Conservation (phyloP, 2,797 vertebrate genomes). For the Phrynocephalus guinanensis region DNA sequence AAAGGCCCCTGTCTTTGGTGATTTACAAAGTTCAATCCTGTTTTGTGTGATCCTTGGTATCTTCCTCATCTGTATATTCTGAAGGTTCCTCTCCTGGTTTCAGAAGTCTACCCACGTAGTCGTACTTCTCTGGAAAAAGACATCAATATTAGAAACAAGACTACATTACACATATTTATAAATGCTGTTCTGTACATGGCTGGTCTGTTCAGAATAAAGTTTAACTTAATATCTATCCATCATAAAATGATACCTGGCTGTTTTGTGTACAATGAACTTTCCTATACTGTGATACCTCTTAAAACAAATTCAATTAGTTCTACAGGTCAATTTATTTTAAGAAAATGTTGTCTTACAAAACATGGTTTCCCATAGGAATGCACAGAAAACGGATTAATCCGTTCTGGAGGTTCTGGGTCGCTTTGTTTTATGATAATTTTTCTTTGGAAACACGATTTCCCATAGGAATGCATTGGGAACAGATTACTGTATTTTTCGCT, state of each 20-base stretch:
- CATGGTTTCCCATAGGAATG: too few species aligned
- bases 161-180: not conserved
- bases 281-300: not conserved
- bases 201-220: not conserved
- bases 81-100: slow-evolving; percentile 98
- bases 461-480: too few species aligned
- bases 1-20: slow-evolving; percentile 92
- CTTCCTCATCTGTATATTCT: slow-evolving; percentile 99
- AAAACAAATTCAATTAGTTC: too few species aligned
- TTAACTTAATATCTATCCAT: not conserved
- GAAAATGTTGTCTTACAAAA: too few species aligned
- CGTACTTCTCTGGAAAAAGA: slow-evolving; percentile 93
- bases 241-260: not conserved
- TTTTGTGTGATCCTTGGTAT: slow-evolving; percentile 98
- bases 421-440: too few species aligned
- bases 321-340: too few species aligned
- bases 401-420: too few species aligned
- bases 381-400: too few species aligned
- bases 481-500: too few species aligned
- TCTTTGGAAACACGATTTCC: too few species aligned
- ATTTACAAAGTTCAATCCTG: slow-evolving; percentile 92
- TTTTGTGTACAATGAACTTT: not conserved
- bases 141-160: slow-evolving; percentile 56
- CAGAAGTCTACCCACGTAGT: slow-evolving; percentile 96
- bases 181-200: not conserved